phyloP scores from a whole-genome alignment of 2,888 invertebrate species.

The Polydrusus pterygomalis region DNA sequence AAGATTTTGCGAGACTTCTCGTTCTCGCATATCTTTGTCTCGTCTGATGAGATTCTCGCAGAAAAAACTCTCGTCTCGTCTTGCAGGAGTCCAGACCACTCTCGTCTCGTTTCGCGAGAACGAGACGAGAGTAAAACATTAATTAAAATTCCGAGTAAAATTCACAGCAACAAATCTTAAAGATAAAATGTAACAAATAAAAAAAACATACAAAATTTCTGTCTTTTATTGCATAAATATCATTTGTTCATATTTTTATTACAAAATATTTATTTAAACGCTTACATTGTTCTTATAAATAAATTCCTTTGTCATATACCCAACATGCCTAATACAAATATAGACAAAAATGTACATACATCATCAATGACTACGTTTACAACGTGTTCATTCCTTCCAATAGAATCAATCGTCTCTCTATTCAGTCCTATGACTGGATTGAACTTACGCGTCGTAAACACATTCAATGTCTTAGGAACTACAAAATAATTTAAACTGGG shows the following conservation, averaged over 20 bases:
- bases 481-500: slow-evolving; percentile 23
- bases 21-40: too few relatives aligned
- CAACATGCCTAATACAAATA: slow-evolving; percentile 8
- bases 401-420: neutral
- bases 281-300: neutral
- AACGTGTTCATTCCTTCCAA: neutral
- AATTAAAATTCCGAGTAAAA: too few relatives aligned
- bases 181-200: too few relatives aligned
- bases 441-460: neutral
- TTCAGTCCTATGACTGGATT: neutral
- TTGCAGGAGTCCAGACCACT: too few relatives aligned
- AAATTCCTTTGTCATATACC: slow-evolving; percentile 18
- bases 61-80: too few relatives aligned
- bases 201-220: slow-evolving; percentile 11
- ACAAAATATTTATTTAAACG: slow-evolving; percentile 16
- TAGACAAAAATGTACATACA: slow-evolving; percentile 12
- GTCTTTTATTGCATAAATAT: slow-evolving; percentile 36
- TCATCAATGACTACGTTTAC: slow-evolving; percentile 1
- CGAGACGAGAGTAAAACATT: too few relatives aligned
- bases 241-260: slow-evolving; percentile 24
- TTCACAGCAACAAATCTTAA: neutral
- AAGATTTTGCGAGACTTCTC: too few relatives aligned
- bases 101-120: too few relatives aligned
- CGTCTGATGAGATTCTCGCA: too few relatives aligned
- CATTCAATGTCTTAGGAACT: slow-evolving; percentile 17